Percentiles rank a stretch among this genome's conserved stretches.
Conservation (phyloP, 2,888 invertebrate genomes). For the Baronia brevicornis region DNA sequence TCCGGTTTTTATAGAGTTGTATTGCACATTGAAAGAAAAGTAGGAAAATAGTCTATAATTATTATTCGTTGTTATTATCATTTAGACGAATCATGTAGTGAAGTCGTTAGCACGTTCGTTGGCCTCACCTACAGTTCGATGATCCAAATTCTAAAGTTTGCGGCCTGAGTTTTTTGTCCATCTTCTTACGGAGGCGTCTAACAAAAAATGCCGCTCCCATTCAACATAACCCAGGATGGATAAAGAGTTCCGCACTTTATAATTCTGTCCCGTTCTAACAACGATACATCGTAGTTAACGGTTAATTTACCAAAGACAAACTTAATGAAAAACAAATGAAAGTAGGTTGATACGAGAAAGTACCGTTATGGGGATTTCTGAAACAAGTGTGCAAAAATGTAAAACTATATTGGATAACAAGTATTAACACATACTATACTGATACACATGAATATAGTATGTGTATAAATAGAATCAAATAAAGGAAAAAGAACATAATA, state of each 20-base stretch:
- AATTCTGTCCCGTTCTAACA: constrained; percentile 44
- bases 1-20: no score
- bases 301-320: constrained; percentile 51
- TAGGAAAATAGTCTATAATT: constrained; percentile 17
- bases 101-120: constrained; percentile 42
- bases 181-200: constrained; percentile 41
- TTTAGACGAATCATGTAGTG: constrained; percentile 25
- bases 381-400: constrained; percentile 6
- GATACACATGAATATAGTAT: no score
- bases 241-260: constrained; percentile 30
- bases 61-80: constrained; percentile 22
- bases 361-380: constrained; percentile 35
- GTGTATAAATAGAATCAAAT: no score
- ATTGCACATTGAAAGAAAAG: constrained; percentile 16
- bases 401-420: no score
- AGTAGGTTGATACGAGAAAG: constrained; percentile 29
- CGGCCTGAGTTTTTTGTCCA: constrained; percentile 48
- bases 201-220: constrained; percentile 53
- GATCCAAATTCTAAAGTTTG: constrained; percentile 61
- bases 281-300: constrained; percentile 35
- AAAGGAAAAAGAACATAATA: no score
- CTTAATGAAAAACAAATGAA: constrained; percentile 53
- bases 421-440: no score
- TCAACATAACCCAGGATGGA: constrained; percentile 40
- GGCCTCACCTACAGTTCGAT: constrained; percentile 62